A percentile compares a stretch with the other conserved stretches of the same genome.
Conservation (phyloP, 2,113 vertebrate genomes). For the Marmota monax region DNA sequence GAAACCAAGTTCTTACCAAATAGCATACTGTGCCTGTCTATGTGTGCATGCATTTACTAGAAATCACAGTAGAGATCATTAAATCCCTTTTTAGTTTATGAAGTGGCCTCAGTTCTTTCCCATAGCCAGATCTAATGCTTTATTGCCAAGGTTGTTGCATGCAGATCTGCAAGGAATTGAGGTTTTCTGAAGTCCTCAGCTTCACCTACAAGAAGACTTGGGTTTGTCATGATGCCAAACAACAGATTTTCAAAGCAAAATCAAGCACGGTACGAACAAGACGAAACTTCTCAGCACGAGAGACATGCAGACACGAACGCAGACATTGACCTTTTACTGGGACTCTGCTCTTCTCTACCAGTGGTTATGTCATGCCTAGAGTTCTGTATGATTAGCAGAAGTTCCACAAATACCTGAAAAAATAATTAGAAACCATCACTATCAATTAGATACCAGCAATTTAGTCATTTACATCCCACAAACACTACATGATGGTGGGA, state of each 20-base stretch:
- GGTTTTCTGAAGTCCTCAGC: background rate
- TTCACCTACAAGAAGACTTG: background rate
- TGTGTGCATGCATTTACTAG: background rate
- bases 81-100: background rate
- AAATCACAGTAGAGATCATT: background rate
- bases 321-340: background rate
- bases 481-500: background rate
- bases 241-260: constrained; percentile 28
- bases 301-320: background rate
- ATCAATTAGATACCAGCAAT: background rate
- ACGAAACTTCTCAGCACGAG: background rate
- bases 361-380: background rate
- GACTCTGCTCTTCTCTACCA: constrained; percentile 33
- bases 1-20: background rate
- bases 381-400: background rate
- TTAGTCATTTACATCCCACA: background rate
- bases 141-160: background rate
- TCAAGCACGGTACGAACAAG: fast-evolving
- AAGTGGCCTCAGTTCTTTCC: background rate
- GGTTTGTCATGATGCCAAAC: background rate
- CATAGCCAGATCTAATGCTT: background rate
- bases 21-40: background rate
- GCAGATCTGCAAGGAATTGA: constrained; percentile 19
- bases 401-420: constrained; percentile 55
- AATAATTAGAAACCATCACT: constrained; percentile 43